Conservation (phyloP, 1,140 invertebrate species). For the Prorops nasuta region DNA sequence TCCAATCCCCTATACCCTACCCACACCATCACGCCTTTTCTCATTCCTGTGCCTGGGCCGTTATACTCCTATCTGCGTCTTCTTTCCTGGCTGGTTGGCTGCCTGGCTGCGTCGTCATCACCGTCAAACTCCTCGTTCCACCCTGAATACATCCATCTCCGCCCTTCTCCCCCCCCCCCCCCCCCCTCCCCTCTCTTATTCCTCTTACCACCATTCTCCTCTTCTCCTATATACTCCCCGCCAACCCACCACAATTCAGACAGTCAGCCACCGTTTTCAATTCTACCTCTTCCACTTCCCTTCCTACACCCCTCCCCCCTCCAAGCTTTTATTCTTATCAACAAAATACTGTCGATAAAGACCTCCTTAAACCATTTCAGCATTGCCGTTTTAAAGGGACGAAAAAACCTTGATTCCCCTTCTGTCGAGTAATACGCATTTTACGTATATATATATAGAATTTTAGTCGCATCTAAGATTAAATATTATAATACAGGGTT, state of each 20-base stretch:
- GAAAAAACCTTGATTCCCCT: too few species aligned
- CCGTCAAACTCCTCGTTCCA: conserved; percentile 21
- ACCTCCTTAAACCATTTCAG: too few species aligned
- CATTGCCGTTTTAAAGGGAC: too few species aligned
- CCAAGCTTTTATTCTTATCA: neutral
- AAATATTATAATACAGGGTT: too few species aligned
- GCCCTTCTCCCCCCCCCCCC: neutral
- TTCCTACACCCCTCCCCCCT: neutral
- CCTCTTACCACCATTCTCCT: neutral
- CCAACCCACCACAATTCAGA: neutral
- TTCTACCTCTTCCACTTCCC: neutral
- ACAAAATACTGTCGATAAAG: too few species aligned
- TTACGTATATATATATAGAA: too few species aligned
- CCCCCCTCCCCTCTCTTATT: conserved; percentile 4
- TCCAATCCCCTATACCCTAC: conserved; percentile 16
- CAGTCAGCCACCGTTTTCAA: neutral
- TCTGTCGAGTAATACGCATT: too few species aligned
- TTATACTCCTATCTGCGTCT: neutral
- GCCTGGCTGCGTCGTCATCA: conserved; percentile 13
- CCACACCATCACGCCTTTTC: conserved; percentile 6
- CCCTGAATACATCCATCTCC: neutral
- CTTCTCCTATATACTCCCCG: neutral
- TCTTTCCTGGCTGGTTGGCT: neutral
- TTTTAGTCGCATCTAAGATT: too few species aligned
- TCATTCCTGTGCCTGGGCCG: neutral